Base-by-base conservation (phyloP, 2,888 invertebrate genomes). In the Camptogramma bilineatum region DNA sequence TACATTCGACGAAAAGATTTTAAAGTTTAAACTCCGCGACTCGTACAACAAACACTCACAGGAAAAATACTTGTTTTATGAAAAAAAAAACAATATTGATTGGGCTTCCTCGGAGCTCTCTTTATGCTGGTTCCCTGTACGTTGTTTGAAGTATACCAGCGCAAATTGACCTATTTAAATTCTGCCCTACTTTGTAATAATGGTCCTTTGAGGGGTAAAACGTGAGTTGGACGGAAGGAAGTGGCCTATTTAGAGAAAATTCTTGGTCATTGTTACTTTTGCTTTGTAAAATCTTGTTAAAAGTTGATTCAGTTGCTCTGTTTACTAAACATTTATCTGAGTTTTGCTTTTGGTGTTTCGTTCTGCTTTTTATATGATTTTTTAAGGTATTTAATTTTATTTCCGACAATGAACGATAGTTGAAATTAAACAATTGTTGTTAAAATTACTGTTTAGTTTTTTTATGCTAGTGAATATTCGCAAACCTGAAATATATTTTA, bases 51-150 rank as follows among this genome's bases (percentile, higher is more conserved):
- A 39, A 39, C 34, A 34, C 34, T 34, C 34, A 4, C 34, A 39
- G 16, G 47, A 55, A 52, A 48, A 50, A 55, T 17, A 55, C 50
- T 50, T 16, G 51, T 34, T 51, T 31, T 52, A 55, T 52, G 18
- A 50, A n/a, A n/a, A n/a, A n/a, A 51, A 60, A 48, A 62, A 51
- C 55, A 46, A 52, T 61, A 61, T 62, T 51, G 55, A 62, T 62
- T 52, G 44, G 51, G 1, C 13, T 34, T n/a, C 31, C 51, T 28
- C 50, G 19, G n/a, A 19, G 44, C 44, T 46, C 62, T 19, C 10
- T 16, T 34, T 51, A 61, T 44, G 5, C 46, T 55, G 62, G 62
- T 55, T 46, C 17, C 28, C 8, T 28, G 4, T 17, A n/a, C 31
- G 31, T 21, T 16, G 10, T 44, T 51, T 31, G 18, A 31, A 8